These are phyloP conservation scores for Agonopterix arenella DNA, from an alignment of 2,888 invertebrate genomes.

Conservation along the genomic window DNA sequence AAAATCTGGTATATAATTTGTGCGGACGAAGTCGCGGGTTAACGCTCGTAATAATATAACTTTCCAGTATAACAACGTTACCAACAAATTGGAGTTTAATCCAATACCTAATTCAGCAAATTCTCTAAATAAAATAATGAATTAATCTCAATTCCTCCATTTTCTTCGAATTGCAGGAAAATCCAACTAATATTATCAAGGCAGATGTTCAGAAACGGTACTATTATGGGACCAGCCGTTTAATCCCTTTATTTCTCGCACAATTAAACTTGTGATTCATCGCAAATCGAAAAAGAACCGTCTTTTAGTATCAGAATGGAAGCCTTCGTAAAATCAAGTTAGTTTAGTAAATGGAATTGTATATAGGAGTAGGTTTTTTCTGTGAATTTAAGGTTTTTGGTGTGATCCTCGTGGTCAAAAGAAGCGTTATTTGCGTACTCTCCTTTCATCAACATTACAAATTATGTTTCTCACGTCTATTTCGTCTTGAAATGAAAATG, in stretches of 20 bases:
- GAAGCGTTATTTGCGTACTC: no score
- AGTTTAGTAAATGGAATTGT: neutral
- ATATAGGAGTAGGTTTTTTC: neutral
- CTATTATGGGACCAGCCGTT: conserved; percentile 37
- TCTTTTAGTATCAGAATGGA: neutral
- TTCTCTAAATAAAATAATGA: no score
- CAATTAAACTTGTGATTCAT: conserved; percentile 71
- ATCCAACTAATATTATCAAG: conserved; percentile 9
- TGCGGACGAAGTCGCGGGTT: no score
- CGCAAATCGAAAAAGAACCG: conserved; percentile 56
- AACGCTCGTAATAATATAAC: no score
- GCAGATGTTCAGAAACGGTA: conserved; percentile 13
- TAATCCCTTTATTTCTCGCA: conserved; percentile 72
- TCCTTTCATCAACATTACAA: no score
- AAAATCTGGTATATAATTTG: no score
- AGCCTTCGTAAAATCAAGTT: neutral
- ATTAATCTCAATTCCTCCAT: neutral
- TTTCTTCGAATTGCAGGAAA: neutral
- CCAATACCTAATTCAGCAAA: neutral
- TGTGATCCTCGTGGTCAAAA: no score
- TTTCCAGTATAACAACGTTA: no score
- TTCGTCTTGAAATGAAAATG: no score
- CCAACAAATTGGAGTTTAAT: no score
- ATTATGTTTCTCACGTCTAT: no score
- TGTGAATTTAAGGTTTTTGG: no score